Base-by-base conservation (phyloP, 2,888 invertebrate genomes). In the Brenthis daphne region DNA sequence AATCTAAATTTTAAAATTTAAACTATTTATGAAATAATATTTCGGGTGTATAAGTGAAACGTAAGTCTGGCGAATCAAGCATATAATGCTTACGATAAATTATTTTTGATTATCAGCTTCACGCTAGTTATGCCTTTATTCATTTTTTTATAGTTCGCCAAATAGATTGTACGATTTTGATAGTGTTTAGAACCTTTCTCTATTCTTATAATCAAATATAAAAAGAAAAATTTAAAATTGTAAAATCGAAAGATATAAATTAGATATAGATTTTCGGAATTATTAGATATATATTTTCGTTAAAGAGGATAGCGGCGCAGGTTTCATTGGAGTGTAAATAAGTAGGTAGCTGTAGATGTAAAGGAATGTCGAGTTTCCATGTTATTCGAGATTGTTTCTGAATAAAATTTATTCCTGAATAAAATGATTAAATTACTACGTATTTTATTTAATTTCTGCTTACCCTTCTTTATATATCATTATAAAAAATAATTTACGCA, bases 381-480 rank as follows among this genome's bases (percentile, higher is more conserved):
- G 82, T 84, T 83, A 82, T 85, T 83, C 80, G 64, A 82, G 76
- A 84, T 85, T 86, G 82, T 85, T 82, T 83, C 80, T 79, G 75
- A 80, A 82, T 85, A 88, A 81, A 90, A 87, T 90, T 85, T 86
- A 90, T 88, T 89, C 87, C 88, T 75, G 77, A 90, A 89, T 90
- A 90, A 91, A 89, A 82, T 78, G 78, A 85, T 79, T 74, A 83
- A 79, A 76, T 80, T 73, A 76, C 69, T 66, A 6, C 37, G 47
- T 47, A 47, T 69, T 65, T 69, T 53, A 61, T 65, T 69, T 57
- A 33, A 33, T 33, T 16, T 43, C 0, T 43, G 11, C 8, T 43
- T 43, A 8, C 37, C 37, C 1, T 37, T 8, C 37, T 8, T 37
- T 37, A 2, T 11, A 43, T 11, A 29, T 29, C 29, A 29, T 5